These are phyloP conservation scores for Enteromius radiatus DNA, from an alignment of 2,797 vertebrate genomes.

Conservation along the genomic window DNA sequence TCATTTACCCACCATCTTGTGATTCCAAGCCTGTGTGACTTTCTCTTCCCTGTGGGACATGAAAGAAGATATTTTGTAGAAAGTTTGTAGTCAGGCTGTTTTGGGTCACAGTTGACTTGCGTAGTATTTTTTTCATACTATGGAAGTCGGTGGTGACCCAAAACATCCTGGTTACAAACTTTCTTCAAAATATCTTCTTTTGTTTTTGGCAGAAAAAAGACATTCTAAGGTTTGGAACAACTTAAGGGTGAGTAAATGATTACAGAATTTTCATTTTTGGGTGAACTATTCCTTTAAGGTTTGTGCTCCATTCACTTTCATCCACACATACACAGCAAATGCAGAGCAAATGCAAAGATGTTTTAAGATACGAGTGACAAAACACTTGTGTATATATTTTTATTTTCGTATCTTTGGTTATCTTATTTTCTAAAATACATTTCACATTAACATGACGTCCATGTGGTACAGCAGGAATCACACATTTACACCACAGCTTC, in stretches of 20 bases:
- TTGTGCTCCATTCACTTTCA: not conserved
- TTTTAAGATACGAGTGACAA: too few relatives aligned
- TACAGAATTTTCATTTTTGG: too few relatives aligned
- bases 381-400: too few relatives aligned
- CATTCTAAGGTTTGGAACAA: too few relatives aligned
- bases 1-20: not conserved
- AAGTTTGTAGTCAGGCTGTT: too few relatives aligned
- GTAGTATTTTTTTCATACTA: too few relatives aligned
- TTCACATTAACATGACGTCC: not conserved
- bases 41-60: not conserved
- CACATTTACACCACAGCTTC: slow-evolving; percentile 23
- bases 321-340: not conserved
- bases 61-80: not conserved
- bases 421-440: not conserved
- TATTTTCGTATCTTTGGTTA: not conserved
- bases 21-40: not conserved
- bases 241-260: too few relatives aligned
- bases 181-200: too few relatives aligned
- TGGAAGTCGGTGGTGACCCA: too few relatives aligned
- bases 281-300: not conserved
- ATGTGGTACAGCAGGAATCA: not conserved
- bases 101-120: too few relatives aligned
- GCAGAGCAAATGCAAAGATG: not conserved
- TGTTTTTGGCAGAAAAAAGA: too few relatives aligned
- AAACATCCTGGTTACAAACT: too few relatives aligned